Base-by-base conservation (phyloP, 2,888 invertebrate genomes). In the Choristoneura rosaceana region DNA sequence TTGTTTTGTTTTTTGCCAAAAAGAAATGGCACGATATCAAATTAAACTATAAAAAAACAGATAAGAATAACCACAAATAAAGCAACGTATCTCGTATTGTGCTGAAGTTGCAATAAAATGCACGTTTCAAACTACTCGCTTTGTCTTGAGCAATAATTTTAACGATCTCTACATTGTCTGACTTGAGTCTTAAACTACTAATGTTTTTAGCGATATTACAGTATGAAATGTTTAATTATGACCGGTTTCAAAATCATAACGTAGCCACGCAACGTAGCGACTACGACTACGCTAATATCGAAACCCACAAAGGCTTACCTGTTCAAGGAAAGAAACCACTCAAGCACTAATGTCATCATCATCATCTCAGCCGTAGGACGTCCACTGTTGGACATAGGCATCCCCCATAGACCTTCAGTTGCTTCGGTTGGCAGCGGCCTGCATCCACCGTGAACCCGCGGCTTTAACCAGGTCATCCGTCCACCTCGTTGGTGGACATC, bases 71-170 rank as follows among this genome's bases (percentile, higher is more conserved):
- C 47, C 33, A 25, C 55, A 55, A 61, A 67, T 71, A 71, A 71
- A 71, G 67, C 45, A 9, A 66, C 43, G 58, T 66, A 63, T 50
- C 34, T 64, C 64, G 25, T 45, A 63, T 58, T 67, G 67, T 71
- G 50, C 62, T 55, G 50, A 15, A 62, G 67, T 15, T 52, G 71
- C 71, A 47, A 45, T 71, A 71, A 71, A 71, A 65, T 62, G 61
- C 59, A 50, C 64, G 47, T 64, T 50, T 50, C 25, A 4, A 71
- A 68, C 45, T 62, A 62, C 60, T 50, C 15, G 43, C 62, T 71
- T 68, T 58, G 71, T 71, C 62, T 67, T 50, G 62, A 34, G 67
- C 63, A 67, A 71, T 71, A 50, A 58, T 45, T 71, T 71, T 71
- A 63, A 71, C 62, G 62, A 58, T 41, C 17, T 15, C 38, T 71